Conservation (phyloP, 2,888 invertebrate genomes). For the Epicampocera succincta region DNA sequence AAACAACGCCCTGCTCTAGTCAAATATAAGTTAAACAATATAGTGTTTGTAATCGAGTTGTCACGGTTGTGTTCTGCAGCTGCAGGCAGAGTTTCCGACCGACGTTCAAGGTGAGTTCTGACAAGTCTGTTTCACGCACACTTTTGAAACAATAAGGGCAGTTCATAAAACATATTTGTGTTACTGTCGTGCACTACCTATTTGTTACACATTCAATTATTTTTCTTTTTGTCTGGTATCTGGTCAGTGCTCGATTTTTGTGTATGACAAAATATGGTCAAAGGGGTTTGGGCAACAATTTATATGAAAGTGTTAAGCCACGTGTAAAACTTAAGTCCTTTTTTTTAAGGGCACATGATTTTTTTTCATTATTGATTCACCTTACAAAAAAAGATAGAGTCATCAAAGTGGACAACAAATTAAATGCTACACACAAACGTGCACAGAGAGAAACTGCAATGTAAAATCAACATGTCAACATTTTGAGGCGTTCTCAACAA, state of each 20-base stretch:
- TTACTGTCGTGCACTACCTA: conserved; percentile 43
- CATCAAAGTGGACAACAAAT: neutral
- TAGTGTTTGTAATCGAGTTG: neutral
- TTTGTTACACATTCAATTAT: conserved; percentile 49
- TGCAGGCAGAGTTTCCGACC: neutral
- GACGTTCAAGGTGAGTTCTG: neutral
- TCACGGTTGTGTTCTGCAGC: conserved; percentile 9
- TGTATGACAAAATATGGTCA: neutral
- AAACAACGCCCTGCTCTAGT: neutral
- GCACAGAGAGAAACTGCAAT: too few relatives aligned
- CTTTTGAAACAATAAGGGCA: conserved; percentile 4
- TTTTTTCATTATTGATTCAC: neutral
- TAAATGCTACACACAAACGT: too few relatives aligned
- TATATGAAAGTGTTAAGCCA: conserved; percentile 47
- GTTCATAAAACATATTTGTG: conserved; percentile 52
- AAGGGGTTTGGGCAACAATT: conserved; percentile 13
- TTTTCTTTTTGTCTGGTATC: neutral
- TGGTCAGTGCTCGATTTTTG: conserved; percentile 35
- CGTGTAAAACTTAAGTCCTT: conserved; percentile 40
- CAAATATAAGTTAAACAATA: neutral
- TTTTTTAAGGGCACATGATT: conserved; percentile 30
- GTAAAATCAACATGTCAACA: too few relatives aligned
- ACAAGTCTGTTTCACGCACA: neutral
- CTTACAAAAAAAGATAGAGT: neutral
- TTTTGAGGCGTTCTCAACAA: too few relatives aligned